Conservation (phyloP, 2,797 vertebrate species). For the Artibeus jamaicensis region DNA sequence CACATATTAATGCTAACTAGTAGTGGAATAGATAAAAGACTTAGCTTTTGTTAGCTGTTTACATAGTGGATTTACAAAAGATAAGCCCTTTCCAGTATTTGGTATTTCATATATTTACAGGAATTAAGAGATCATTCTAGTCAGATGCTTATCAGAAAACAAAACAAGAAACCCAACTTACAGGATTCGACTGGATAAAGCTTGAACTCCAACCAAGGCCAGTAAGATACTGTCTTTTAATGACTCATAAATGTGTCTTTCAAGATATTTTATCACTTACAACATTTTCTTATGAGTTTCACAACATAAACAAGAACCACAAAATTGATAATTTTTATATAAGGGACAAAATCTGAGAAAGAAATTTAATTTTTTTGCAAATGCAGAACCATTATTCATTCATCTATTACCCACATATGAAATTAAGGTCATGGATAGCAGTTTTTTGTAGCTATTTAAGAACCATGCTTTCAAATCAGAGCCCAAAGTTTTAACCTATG, state of each 20-base stretch:
- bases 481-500: background rate
- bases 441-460: background rate
- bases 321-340: background rate
- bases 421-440: background rate
- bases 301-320: background rate
- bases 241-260: background rate
- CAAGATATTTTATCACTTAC: background rate
- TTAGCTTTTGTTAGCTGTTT: background rate
- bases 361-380: conserved; percentile 1
- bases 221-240: background rate
- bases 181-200: background rate
- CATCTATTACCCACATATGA: background rate
- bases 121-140: background rate
- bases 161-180: background rate
- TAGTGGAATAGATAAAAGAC: conserved; percentile 8
- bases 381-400: background rate
- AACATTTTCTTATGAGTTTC: background rate
- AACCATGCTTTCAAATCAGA: background rate
- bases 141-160: background rate
- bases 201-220: background rate
- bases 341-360: background rate
- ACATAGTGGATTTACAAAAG: background rate
- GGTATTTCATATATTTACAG: background rate
- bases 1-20: background rate
- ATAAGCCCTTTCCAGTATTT: background rate